Conservation (phyloP, 2,797 vertebrate genomes). For the Falco columbarius region DNA sequence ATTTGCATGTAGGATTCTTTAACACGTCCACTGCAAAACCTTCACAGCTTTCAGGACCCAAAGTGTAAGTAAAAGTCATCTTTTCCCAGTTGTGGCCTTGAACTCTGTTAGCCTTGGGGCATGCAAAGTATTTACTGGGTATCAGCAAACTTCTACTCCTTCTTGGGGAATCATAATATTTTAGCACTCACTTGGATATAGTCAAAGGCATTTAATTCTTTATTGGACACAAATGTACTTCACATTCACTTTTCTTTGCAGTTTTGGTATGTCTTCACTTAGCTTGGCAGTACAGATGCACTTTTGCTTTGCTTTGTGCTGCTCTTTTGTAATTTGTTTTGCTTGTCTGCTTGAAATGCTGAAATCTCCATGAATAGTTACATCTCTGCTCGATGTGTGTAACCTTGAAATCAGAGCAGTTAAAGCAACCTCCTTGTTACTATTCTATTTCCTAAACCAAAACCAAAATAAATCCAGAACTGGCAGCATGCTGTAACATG, state of each 20-base stretch:
- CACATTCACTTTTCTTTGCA: background rate
- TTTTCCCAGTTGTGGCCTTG: background rate
- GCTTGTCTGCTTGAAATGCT: background rate
- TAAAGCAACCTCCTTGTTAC: background rate
- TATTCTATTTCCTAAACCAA: background rate
- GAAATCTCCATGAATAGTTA: constrained; percentile 13
- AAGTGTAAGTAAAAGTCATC: background rate
- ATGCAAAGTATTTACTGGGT: background rate
- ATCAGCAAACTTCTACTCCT: background rate
- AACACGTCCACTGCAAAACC: background rate
- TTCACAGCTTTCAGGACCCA: background rate
- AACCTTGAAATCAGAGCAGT: constrained; percentile 9
- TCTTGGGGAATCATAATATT: background rate
- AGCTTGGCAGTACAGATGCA: background rate
- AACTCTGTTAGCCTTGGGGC: background rate
- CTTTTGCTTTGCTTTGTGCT: background rate
- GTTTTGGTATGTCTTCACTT: background rate
- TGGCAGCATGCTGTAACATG: background rate
- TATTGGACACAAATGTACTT: background rate
- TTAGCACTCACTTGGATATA: background rate
- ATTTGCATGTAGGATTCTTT: background rate
- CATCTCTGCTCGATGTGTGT: background rate
- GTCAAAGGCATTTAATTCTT: background rate
- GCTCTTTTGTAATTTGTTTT: constrained; percentile 8
- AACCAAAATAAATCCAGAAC: background rate